phyloP scores from a whole-genome alignment of 2,113 vertebrate genomes.

The Amblyornis subalaris region DNA sequence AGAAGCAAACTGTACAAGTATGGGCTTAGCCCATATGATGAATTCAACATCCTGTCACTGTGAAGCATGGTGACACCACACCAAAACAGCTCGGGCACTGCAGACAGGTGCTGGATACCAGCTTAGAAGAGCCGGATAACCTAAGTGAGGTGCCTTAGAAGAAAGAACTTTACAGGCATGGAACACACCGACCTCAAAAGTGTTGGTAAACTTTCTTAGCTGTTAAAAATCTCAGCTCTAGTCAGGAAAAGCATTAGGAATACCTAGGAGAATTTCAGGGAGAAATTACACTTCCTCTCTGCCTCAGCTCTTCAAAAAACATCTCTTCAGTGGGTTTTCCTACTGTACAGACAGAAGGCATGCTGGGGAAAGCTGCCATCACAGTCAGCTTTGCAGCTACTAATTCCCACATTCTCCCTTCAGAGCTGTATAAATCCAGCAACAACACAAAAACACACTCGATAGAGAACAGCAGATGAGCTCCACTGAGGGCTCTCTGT shows the following conservation, averaged over 20 bases:
- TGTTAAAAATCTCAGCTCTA: not conserved
- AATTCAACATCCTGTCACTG: not conserved
- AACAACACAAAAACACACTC: not conserved
- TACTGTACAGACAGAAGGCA: not conserved
- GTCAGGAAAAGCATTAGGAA: not conserved
- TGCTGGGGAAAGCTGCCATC: not conserved
- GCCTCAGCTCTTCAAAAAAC: not conserved
- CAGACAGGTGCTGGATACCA: not conserved
- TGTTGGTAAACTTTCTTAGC: not conserved
- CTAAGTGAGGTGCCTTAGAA: not conserved
- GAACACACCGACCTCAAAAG: not conserved
- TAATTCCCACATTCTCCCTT: not conserved
- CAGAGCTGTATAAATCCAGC: not conserved
- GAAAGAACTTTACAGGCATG: not conserved
- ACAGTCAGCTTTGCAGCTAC: not conserved
- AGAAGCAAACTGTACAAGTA: not conserved
- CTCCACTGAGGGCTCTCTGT: not conserved
- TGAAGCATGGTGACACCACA: not conserved
- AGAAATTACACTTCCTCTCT: not conserved
- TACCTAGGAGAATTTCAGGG: not conserved
- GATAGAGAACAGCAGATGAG: not conserved
- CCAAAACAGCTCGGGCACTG: not conserved
- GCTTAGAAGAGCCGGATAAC: not conserved
- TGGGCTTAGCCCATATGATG: accelerated
- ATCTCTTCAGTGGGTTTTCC: not conserved